Evolutionary conservation across 2,888 invertebrate genomes (phyloP).

Genomic region (Xestobium rufovillosum): DNA sequence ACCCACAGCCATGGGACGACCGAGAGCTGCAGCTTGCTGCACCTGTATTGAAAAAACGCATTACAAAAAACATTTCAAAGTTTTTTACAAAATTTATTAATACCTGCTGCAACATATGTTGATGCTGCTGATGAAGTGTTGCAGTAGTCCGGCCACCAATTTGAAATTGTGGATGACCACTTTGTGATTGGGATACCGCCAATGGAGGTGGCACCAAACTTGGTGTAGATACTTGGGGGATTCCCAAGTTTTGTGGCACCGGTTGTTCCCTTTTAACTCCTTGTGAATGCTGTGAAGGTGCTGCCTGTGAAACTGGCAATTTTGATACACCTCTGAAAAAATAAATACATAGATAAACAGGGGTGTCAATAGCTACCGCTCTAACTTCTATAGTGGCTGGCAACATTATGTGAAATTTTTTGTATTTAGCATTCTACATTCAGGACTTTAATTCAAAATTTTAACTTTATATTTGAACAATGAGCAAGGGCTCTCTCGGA

Average conservation of each 20-base stretch:
- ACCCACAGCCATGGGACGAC: constrained; percentile 49
- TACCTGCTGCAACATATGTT: constrained; percentile 50
- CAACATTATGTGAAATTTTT: too few species aligned
- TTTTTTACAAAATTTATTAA: constrained; percentile 10
- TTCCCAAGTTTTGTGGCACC: neutral
- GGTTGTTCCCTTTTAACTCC: neutral
- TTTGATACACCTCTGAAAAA: too few species aligned
- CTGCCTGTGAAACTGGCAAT: too few species aligned
- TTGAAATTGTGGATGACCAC: constrained; percentile 22
- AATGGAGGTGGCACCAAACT: constrained; percentile 26
- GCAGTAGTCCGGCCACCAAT: constrained; percentile 27
- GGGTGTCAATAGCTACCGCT: too few species aligned
- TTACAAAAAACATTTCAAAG: constrained; percentile 4
- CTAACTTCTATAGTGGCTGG: too few species aligned
- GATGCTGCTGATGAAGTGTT: constrained; percentile 44
- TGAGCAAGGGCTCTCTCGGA: too few species aligned
- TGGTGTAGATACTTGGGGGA: neutral
- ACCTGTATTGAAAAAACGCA: constrained; percentile 43
- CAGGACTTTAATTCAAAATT: too few species aligned
- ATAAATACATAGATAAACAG: too few species aligned
- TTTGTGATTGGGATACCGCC: constrained; percentile 32
- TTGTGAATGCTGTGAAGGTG: too few species aligned
- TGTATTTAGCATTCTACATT: too few species aligned
- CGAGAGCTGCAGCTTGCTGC: constrained; percentile 57
- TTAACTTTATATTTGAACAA: too few species aligned